Conservation (phyloP, 2,113 vertebrate species). For the Mohoua ochrocephala region DNA sequence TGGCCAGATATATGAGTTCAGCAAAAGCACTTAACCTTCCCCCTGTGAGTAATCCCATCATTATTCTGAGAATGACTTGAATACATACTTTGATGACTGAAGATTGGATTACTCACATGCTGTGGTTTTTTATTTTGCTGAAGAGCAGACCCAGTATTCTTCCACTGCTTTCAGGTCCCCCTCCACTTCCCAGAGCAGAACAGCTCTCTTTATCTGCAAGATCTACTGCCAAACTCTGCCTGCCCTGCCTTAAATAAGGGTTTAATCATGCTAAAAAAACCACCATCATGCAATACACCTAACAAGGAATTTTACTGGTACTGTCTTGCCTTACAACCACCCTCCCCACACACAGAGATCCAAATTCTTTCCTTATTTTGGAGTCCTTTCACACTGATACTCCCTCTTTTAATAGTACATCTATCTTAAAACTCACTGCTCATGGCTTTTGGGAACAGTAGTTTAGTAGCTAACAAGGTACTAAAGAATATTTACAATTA, state of each 20-base stretch:
- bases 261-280: background rate
- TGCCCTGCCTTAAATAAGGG: background rate
- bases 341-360: background rate
- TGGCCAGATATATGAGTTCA: background rate
- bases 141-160: constrained; percentile 20
- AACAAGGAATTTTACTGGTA: background rate
- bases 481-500: background rate
- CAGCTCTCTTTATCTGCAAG: background rate
- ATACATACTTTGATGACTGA: background rate
- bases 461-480: background rate
- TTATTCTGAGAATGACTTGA: background rate
- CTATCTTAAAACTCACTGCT: background rate
- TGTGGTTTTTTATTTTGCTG: constrained; percentile 18
- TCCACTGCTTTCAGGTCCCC: background rate
- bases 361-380: background rate
- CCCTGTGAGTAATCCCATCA: constrained; percentile 10
- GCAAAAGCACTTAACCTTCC: constrained; percentile 5
- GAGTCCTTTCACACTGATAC: background rate
- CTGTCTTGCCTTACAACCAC: background rate
- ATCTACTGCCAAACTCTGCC: background rate
- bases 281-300: background rate
- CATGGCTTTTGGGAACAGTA: background rate
- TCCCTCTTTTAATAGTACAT: background rate
- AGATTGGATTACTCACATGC: constrained; percentile 3
- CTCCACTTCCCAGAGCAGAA: background rate